Percentiles rank a stretch among this genome's conserved stretches.
phyloP scores from a whole-genome alignment of 2,797 vertebrate genomes.

The Todus mexicanus region DNA sequence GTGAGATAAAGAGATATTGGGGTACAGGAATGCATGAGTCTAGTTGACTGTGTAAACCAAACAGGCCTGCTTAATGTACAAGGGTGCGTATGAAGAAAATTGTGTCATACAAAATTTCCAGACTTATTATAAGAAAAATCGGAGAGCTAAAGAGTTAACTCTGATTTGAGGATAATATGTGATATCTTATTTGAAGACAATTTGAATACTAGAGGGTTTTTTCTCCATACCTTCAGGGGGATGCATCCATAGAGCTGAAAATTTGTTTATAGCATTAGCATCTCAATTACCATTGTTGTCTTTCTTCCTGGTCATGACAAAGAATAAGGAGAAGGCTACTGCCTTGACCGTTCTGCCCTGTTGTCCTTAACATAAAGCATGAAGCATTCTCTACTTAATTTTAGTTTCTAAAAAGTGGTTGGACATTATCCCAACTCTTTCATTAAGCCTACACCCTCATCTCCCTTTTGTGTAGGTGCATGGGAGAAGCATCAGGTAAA shows the following conservation, averaged over 20 bases:
- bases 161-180: background rate
- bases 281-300: background rate
- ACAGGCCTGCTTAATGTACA: background rate
- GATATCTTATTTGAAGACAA: background rate
- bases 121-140: background rate
- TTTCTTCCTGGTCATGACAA: background rate
- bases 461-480: background rate
- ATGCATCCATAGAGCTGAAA: background rate
- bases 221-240: background rate
- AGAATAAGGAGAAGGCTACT: background rate
- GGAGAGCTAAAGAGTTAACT: background rate
- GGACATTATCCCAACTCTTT: no score
- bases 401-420: background rate
- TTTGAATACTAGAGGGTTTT: background rate
- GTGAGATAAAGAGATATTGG: background rate
- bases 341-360: background rate
- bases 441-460: background rate
- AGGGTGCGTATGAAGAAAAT: background rate
- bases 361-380: background rate
- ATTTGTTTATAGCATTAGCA: background rate
- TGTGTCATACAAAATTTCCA: background rate
- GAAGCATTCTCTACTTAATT: background rate
- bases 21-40: background rate
- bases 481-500: background rate
- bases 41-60: background rate